Conservation (phyloP, 2,113 vertebrate species). For the Mus musculus region DNA sequence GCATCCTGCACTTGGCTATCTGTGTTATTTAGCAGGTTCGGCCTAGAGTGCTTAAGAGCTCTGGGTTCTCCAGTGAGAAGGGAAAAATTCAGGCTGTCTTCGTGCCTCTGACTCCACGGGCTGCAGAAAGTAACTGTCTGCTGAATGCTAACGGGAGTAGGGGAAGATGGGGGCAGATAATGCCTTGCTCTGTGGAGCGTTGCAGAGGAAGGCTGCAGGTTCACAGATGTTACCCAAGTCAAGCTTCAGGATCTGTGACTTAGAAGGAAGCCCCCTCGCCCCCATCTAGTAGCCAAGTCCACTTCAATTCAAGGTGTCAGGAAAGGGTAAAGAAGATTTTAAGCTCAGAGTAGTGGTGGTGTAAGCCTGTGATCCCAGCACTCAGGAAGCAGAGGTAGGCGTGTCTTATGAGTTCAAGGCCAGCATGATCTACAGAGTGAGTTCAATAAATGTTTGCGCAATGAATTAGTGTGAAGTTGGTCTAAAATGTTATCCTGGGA, state of each 20-base stretch:
- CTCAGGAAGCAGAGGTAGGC: neutral
- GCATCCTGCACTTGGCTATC: neutral
- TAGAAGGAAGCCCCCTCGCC: neutral
- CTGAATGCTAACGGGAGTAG: neutral
- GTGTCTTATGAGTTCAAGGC: neutral
- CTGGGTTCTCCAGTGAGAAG: neutral
- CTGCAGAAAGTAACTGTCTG: neutral
- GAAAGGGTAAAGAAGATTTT: neutral
- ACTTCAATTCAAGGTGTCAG: neutral
- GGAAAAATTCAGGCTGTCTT: neutral
- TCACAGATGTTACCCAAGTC: neutral
- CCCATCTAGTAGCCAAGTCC: neutral
- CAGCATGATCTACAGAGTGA: neutral
- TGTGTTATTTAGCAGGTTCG: neutral
- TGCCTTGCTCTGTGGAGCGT: neutral
- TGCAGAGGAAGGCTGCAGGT: neutral
- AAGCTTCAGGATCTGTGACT: neutral
- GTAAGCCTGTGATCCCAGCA: neutral
- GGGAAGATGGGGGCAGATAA: neutral
- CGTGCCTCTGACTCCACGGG: neutral
- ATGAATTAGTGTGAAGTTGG: neutral
- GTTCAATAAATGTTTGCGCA: neutral
- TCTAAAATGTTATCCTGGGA: conserved; percentile 24
- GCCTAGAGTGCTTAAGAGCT: neutral
- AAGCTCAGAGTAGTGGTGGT: neutral